Evolutionary conservation across 37 sponge, comb jelly and placozoan genomes (phyloP), one percentile per base, ranked within the genome.

Genomic region (Chondrilla cf. caribensis): DNA sequence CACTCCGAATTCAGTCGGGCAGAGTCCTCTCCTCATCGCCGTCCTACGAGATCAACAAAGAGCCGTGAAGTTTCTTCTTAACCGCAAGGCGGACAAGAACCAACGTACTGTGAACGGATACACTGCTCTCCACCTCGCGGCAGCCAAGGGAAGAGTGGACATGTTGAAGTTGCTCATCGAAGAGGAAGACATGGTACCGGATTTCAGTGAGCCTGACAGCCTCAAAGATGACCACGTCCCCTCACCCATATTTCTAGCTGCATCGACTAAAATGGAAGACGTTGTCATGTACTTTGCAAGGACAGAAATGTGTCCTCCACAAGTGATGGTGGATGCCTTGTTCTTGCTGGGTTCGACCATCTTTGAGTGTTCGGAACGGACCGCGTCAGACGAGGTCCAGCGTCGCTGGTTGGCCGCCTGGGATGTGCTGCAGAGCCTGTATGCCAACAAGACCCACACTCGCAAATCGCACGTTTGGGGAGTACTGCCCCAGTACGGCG

Each of bases 1-100:
- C 83, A 91, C 89, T 24, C 92, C 95, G 9, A 95, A 91, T 70
- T 87, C 85, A 9, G 87, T 91, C n/a, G 95, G 95, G 5, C 95
- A 95, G 87, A 91, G 92, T 37, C 95, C 95, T 3, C 82, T 91
- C 29, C 79, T 91, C 47, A 91, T 91, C 33, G 95, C 95, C 2
- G 92, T 91, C 29, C 83, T 95, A 80, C 80, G 95, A 31, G 85
- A 91, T 0, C 87, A 91, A 41, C 58, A 83, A 1, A 32, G 84
- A n/a, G 92, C 95, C 0, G 89, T 95, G 59, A 80, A 82, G 70
- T 88, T 78, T 55, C 79, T 95, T 22, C 31, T 92, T 0, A 58
- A 79, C 0, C 80, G 82, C 1, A 90, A 90, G n/a, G 96, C 96
- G 3, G 82, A 92, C 44, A 79, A 59, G 54, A 28, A 84, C 41